Evolutionary conservation across 2,797 vertebrate species (phyloP).

Genomic region (Clarias laeviceps): DNA sequence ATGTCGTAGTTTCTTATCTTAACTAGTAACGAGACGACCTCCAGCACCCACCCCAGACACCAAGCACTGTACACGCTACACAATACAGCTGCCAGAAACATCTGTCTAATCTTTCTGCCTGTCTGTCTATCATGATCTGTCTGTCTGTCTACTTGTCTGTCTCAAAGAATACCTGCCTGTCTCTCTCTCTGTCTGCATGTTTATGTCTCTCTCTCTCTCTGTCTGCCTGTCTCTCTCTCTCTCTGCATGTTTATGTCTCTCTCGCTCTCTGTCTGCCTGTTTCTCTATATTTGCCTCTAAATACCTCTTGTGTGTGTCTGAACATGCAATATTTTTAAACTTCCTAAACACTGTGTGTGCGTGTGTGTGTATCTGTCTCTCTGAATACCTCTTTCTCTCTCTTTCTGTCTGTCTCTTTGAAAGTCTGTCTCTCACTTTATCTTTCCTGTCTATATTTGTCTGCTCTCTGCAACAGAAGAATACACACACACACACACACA

Average conservation of each 20-base stretch:
- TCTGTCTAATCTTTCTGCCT: background rate
- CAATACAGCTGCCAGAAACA: background rate
- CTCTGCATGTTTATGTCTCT: background rate
- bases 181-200: background rate
- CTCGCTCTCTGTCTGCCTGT: background rate
- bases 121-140: background rate
- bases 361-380: background rate
- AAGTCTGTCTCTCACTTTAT: background rate
- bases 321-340: too few species aligned
- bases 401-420: background rate
- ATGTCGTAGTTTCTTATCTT: too few species aligned
- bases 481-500: slow-evolving; percentile 35
- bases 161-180: background rate
- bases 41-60: background rate
- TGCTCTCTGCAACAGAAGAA: background rate
- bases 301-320: background rate
- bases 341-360: too few species aligned
- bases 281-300: background rate
- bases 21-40: background rate
- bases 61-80: background rate
- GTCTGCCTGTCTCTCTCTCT: background rate
- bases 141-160: background rate
- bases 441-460: background rate
- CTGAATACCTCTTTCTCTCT: background rate
- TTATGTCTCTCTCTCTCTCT: background rate